These are phyloP conservation scores for Elgaria multicarinata DNA, from an alignment of 2,113 vertebrate genomes.

Conservation along the genomic window DNA sequence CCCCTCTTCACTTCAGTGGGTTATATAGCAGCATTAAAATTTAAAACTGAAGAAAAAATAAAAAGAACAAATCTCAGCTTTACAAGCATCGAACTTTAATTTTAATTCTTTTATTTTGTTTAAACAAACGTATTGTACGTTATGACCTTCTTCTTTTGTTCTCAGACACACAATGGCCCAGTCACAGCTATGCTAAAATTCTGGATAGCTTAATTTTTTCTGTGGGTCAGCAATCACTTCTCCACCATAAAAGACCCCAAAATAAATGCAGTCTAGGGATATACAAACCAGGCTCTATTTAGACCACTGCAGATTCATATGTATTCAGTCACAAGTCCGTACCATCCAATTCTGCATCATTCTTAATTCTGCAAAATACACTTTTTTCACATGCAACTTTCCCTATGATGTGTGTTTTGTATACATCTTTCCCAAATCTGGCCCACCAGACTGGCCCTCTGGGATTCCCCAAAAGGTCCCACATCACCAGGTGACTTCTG, in stretches of 20 bases:
- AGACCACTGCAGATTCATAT: too few relatives aligned
- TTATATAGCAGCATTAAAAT: conserved; percentile 49
- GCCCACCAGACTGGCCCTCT: too few relatives aligned
- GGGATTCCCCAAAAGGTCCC: too few relatives aligned
- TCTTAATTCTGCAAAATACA: too few relatives aligned
- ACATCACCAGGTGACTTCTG: too few relatives aligned
- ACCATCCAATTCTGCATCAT: too few relatives aligned
- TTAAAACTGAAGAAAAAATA: conserved; percentile 34
- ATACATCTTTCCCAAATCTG: too few relatives aligned
- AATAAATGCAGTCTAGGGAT: background rate
- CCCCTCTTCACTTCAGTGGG: conserved; percentile 30
- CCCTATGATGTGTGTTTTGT: too few relatives aligned
- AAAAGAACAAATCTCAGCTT: background rate
- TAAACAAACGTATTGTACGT: background rate
- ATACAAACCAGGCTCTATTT: too few relatives aligned
- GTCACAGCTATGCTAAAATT: background rate
- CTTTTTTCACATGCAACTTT: too few relatives aligned
- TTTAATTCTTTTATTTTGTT: background rate
- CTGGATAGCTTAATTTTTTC: background rate
- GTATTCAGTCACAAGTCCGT: too few relatives aligned
- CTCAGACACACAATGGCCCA: background rate
- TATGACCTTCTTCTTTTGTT: background rate
- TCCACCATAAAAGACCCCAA: background rate
- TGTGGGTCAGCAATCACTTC: background rate
- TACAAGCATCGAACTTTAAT: conserved; percentile 12